Evolutionary conservation across 2,888 invertebrate genomes (phyloP).

Genomic region (Rhorus exstirpatorius): DNA sequence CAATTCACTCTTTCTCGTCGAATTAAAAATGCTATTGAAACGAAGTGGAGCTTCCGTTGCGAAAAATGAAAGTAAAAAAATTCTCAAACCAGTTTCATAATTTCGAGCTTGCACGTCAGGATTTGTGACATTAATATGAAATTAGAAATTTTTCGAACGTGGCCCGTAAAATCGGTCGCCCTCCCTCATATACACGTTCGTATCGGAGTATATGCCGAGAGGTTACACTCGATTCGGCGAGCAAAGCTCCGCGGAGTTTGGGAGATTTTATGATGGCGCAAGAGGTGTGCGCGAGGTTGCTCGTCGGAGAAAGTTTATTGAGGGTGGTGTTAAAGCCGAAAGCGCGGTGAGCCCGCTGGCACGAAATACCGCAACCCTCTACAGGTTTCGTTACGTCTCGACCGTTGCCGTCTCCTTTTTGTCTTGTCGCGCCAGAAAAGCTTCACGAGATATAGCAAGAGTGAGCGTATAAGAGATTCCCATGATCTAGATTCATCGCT

Average conservation of each 20-base stretch:
- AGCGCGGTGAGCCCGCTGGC: constrained; percentile 55
- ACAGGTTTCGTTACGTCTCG: constrained; percentile 28
- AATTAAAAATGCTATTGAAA: too few species aligned
- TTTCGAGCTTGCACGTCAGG: not conserved
- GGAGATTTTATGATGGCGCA: constrained; percentile 16
- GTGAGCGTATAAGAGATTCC: constrained; percentile 63
- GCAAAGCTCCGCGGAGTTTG: constrained; percentile 33
- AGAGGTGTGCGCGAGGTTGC: not conserved
- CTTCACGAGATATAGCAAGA: constrained; percentile 57
- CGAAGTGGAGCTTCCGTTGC: too few species aligned
- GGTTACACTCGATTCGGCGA: constrained; percentile 26
- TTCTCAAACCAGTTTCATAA: too few species aligned
- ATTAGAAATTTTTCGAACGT: not conserved
- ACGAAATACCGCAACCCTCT: constrained; percentile 32
- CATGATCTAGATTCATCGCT: constrained; percentile 69
- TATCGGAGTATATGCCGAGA: not conserved
- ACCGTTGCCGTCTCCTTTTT: constrained; percentile 38
- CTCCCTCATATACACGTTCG: not conserved
- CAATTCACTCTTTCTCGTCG: too few species aligned
- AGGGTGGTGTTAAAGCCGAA: constrained; percentile 56
- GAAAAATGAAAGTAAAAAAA: too few species aligned
- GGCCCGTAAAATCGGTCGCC: too few species aligned
- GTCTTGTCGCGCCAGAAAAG: constrained; percentile 52
- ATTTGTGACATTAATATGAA: not conserved
- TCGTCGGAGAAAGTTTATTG: not conserved